phyloP scores from a whole-genome alignment of 2,888 invertebrate species.

The Auanema sp. region DNA sequence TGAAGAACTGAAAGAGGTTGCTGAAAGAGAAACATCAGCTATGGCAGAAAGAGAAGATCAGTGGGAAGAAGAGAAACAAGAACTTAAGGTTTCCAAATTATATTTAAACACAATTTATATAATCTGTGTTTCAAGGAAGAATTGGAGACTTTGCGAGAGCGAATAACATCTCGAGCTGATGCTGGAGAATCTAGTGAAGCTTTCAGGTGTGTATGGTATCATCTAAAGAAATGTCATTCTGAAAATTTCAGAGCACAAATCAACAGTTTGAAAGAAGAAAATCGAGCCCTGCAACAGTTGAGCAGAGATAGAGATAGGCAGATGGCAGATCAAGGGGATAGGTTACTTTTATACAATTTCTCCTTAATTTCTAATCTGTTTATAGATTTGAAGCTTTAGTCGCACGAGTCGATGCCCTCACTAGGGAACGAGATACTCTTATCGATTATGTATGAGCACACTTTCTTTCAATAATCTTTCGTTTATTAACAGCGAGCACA shows the following conservation, averaged over 20 bases:
- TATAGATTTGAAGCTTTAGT: constrained; percentile 51
- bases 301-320: constrained; percentile 58
- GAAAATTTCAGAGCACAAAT: constrained; percentile 54
- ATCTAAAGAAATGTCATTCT: neutral
- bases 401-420: constrained; percentile 40
- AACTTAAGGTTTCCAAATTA: constrained; percentile 33
- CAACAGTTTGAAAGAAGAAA: constrained; percentile 59
- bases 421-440: constrained; percentile 50
- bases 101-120: neutral
- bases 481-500: constrained; percentile 53
- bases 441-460: constrained; percentile 42
- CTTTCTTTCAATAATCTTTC: constrained; percentile 3
- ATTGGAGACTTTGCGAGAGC: constrained; percentile 50
- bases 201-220: constrained; percentile 14
- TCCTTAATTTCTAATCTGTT: neutral
- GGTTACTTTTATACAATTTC: constrained; percentile 11
- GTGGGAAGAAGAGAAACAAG: constrained; percentile 54
- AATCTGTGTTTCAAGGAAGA: constrained; percentile 49
- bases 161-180: constrained; percentile 52
- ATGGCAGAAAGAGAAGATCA: constrained; percentile 58
- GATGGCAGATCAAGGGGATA: constrained; percentile 56
- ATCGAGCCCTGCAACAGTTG: constrained; percentile 53
- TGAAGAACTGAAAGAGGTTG: constrained; percentile 54
- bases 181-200: constrained; percentile 34
- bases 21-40: constrained; percentile 55